These are phyloP conservation scores for Glyphotaelius pellucidus DNA, from an alignment of 2,888 invertebrate genomes.

Conservation along the genomic window DNA sequence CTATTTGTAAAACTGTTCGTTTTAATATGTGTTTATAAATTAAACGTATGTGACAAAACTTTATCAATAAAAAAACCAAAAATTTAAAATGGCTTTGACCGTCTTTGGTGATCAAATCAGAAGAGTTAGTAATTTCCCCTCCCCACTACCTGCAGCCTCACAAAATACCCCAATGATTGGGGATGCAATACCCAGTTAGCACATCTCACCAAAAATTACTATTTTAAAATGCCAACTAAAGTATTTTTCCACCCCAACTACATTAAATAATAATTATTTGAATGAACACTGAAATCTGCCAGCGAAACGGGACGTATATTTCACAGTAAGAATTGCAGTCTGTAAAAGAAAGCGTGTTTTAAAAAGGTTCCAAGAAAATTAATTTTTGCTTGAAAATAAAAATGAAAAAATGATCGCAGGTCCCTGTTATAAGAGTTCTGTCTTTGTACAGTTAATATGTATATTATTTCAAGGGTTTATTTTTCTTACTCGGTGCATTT, in stretches of 20 bases:
- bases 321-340: background rate
- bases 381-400: background rate
- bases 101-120: too few relatives aligned
- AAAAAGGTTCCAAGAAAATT: constrained; percentile 6
- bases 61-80: too few relatives aligned
- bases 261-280: background rate
- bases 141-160: too few relatives aligned
- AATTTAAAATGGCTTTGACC: too few relatives aligned
- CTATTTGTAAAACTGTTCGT: too few relatives aligned
- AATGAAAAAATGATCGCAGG: background rate
- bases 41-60: too few relatives aligned
- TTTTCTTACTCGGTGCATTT: constrained; percentile 39
- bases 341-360: background rate
- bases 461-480: constrained; percentile 22
- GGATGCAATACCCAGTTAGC: background rate
- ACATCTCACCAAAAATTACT: background rate
- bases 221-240: background rate
- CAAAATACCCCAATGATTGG: too few relatives aligned
- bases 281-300: background rate
- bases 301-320: background rate
- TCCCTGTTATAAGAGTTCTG: constrained; percentile 21
- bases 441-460: constrained; percentile 45
- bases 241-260: background rate
- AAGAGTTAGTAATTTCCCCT: too few relatives aligned
- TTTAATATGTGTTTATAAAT: too few relatives aligned